These are phyloP conservation scores for Lycophotia porphyrea DNA, from an alignment of 2,888 invertebrate genomes.

Conservation along the genomic window DNA sequence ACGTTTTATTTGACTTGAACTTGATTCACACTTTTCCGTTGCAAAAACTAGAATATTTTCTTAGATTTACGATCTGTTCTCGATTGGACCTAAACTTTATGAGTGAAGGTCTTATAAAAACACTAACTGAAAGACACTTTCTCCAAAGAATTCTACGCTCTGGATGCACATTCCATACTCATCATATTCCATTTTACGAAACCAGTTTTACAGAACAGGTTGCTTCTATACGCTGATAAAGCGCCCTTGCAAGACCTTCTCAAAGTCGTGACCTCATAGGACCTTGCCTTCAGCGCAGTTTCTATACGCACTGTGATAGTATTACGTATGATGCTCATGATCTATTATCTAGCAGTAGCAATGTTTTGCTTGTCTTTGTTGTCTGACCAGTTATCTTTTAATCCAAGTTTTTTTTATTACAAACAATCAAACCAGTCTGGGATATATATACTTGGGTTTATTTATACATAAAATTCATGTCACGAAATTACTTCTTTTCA, in stretches of 20 bases:
- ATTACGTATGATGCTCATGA: constrained; percentile 21
- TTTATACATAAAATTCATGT: background rate
- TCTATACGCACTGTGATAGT: constrained; percentile 63
- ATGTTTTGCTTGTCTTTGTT: constrained; percentile 35
- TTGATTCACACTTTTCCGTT: constrained; percentile 57
- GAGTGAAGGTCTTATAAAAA: background rate
- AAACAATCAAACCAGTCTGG: background rate
- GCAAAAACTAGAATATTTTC: constrained; percentile 28
- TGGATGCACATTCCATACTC: constrained; percentile 59
- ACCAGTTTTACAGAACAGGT: constrained; percentile 76
- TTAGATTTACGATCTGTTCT: constrained; percentile 19
- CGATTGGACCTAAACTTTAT: background rate
- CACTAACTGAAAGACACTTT: background rate
- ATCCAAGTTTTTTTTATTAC: background rate
- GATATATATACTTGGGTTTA: background rate
- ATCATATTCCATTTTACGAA: constrained; percentile 70
- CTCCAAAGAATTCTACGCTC: constrained; percentile 20
- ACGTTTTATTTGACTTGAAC: constrained; percentile 73
- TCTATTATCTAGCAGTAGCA: constrained; percentile 4
- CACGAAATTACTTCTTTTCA: constrained; percentile 4
- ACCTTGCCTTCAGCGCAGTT: constrained; percentile 82
- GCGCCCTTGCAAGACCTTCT: constrained; percentile 85
- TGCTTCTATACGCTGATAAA: constrained; percentile 72
- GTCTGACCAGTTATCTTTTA: constrained; percentile 5
- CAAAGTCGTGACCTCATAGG: constrained; percentile 87